Base-by-base conservation (phyloP, 2,888 invertebrate species). In the Ophion ventricosus region DNA sequence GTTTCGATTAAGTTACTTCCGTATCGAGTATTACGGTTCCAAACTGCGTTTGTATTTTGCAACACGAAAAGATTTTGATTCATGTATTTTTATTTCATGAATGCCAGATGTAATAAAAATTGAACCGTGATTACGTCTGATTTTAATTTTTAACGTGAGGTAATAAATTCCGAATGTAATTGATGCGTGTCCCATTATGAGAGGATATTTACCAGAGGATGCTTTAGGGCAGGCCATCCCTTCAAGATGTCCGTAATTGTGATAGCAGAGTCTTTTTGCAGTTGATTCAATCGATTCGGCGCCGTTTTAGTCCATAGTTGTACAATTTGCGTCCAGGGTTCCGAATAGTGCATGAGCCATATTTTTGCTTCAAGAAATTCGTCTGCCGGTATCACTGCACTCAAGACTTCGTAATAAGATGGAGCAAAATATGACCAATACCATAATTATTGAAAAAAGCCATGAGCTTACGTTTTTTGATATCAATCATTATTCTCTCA, bases 241-340 rank as follows among this genome's bases (percentile, higher is more conserved):
- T 59, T 29, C 2, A 81, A 35, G 26, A 81, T 75, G 14, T 69
- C 25, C 7, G 40, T 20, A 5, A 76, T 69, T 17, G 72, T 76
- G 10, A 56, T 20, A 14, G 23, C 43, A 2, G 1, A 26, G 8
- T n/a, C 63, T 35, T 56, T 14, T 49, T 20, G 20, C 8, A 82
- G 25, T 66, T 76, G 70, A 14, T n/a, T 5, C 17, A 81, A n/a
- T n/a, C 70, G 72, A 56, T 66, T 82, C 5, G 64, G 67, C 11
- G 76, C 56, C 11, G 70, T 70, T 56, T 20, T n/a, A n/a, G 20
- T 61, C 76, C 81, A 81, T n/a, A 70, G 23, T 5, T 20, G 25
- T 26, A 76, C 14, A 14, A 76, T 76, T 64, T 76, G 17, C 17
- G 76, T 59, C 81, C 81, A 80, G 40, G 80, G 80, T 29, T 66